These are phyloP conservation scores for Acanthurus tractus DNA, from an alignment of 2,797 vertebrate genomes.

Conservation along the genomic window DNA sequence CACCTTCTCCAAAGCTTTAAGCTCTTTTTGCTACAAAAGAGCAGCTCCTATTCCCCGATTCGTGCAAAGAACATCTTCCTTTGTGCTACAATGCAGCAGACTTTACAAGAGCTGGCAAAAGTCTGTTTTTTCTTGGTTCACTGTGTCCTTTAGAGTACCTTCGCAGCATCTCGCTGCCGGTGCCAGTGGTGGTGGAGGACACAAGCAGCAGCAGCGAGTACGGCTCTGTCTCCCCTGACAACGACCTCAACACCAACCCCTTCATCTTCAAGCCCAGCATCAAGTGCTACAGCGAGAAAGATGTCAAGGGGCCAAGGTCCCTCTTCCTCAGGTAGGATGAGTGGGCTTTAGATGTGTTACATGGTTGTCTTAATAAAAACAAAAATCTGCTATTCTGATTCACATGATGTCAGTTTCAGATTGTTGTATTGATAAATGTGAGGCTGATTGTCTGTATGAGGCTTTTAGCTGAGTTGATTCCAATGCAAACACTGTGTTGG, in stretches of 20 bases:
- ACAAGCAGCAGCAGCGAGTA: conserved; percentile 98
- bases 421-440: not conserved
- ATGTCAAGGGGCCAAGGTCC: conserved; percentile 91
- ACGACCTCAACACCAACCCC: conserved; percentile 94
- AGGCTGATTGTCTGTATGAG: not conserved
- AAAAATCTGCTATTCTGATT: not conserved
- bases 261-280: conserved; percentile 95
- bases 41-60: not conserved
- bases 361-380: not conserved
- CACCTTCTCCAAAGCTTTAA: not conserved
- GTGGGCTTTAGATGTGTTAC: not conserved
- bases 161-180: conserved; percentile 95
- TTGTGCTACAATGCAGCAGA: not conserved
- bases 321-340: conserved; percentile 92
- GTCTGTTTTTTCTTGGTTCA: not conserved
- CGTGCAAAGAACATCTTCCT: not conserved
- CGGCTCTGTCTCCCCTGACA: conserved; percentile 97
- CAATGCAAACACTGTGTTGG: not conserved
- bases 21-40: not conserved
- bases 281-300: conserved; percentile 95
- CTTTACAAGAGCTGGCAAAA: not conserved
- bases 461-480: not conserved
- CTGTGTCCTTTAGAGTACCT: conserved; percentile 89
- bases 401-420: not conserved
- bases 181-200: conserved; percentile 97